These are phyloP conservation scores for Digitonthophagus gazella DNA, from an alignment of 2,888 invertebrate species.

Conservation along the genomic window DNA sequence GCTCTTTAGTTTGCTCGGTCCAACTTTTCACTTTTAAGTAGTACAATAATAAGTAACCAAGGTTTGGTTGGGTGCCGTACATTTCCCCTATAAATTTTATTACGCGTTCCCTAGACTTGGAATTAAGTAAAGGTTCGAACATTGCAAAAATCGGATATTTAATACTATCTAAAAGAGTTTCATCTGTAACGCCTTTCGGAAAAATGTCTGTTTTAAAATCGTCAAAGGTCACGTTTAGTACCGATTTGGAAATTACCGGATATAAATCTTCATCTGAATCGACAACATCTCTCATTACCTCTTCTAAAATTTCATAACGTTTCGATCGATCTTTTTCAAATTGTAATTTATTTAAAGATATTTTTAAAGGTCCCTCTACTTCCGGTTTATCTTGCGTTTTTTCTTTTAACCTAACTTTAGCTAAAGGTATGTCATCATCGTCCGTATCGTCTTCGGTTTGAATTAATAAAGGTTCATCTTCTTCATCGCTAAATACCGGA, in stretches of 20 bases:
- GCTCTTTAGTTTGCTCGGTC: constrained; percentile 55
- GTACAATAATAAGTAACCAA: constrained; percentile 86
- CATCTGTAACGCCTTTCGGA: constrained; percentile 60
- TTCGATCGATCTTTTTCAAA: constrained; percentile 59
- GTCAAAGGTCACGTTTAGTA: constrained; percentile 58
- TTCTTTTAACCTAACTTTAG: constrained; percentile 70
- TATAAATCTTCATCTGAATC: constrained; percentile 62
- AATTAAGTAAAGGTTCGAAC: constrained; percentile 66
- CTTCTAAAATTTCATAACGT: constrained; percentile 65
- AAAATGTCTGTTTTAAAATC: constrained; percentile 51
- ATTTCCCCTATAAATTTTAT: constrained; percentile 76
- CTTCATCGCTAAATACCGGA: constrained; percentile 82
- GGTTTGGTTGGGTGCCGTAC: constrained; percentile 66
- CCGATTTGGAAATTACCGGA: constrained; percentile 57
- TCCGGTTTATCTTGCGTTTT: constrained; percentile 46
- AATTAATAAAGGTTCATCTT: constrained; percentile 61
- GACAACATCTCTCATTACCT: constrained; percentile 61
- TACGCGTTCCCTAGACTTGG: constrained; percentile 74
- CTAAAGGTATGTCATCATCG: constrained; percentile 75
- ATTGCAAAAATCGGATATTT: constrained; percentile 76
- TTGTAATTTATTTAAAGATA: constrained; percentile 57
- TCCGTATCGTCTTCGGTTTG: constrained; percentile 64
- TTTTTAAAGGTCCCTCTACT: constrained; percentile 58
- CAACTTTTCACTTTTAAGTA: constrained; percentile 78
- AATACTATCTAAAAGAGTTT: constrained; percentile 72